These are phyloP conservation scores for Cariama cristata DNA, from an alignment of 2,113 vertebrate genomes.

Conservation along the genomic window DNA sequence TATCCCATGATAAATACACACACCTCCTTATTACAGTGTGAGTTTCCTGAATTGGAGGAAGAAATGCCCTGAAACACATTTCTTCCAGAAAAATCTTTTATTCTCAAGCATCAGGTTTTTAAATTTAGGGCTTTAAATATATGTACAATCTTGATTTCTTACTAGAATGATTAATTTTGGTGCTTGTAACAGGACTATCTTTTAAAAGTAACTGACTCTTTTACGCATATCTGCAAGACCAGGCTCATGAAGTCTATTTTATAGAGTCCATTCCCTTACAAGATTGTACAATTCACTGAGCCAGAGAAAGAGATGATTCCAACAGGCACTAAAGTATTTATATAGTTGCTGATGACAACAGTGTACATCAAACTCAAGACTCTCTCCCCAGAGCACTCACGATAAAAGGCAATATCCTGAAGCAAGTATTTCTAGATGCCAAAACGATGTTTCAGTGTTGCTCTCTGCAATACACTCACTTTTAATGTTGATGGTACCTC, in stretches of 20 bases:
- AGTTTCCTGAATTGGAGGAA: neutral
- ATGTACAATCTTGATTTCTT: neutral
- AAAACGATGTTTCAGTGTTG: neutral
- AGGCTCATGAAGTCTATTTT: constrained; percentile 1
- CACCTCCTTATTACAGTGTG: neutral
- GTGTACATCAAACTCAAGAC: neutral
- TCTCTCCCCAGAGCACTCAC: neutral
- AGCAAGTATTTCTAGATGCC: constrained; percentile 19
- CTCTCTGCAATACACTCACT: constrained; percentile 15
- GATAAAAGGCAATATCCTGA: constrained; percentile 24
- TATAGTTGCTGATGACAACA: constrained; percentile 36
- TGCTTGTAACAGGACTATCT: neutral
- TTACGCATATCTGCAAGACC: neutral
- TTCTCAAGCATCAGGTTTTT: neutral
- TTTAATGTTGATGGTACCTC: constrained; percentile 21
- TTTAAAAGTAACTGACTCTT: neutral
- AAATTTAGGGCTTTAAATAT: neutral
- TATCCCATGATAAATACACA: neutral
- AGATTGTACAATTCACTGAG: constrained; percentile 3
- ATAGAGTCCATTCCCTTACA: neutral
- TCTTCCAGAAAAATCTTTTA: neutral
- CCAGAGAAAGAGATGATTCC: constrained; percentile 23
- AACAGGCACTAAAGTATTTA: constrained; percentile 39
- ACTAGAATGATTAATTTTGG: neutral
- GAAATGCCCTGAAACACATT: neutral